These are phyloP conservation scores for Sebastes nivosus DNA, from an alignment of 2,797 vertebrate species.

Conservation along the genomic window DNA sequence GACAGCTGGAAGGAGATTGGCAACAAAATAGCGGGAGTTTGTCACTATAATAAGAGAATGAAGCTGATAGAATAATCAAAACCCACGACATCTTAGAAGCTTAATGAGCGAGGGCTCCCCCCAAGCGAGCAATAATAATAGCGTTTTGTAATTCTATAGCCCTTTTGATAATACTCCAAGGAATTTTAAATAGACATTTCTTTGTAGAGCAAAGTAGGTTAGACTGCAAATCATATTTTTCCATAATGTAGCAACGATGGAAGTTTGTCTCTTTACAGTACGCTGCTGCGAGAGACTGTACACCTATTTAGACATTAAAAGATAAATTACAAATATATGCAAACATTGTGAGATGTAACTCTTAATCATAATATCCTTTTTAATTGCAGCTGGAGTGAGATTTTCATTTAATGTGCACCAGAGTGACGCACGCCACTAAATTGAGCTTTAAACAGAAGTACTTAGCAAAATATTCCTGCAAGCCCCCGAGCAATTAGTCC, in stretches of 20 bases:
- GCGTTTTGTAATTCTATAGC: constrained; percentile 81
- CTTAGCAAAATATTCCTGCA: constrained; percentile 71
- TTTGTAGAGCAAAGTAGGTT: constrained; percentile 78
- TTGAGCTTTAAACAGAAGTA: constrained; percentile 71
- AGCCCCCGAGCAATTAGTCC: constrained; percentile 79
- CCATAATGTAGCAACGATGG: constrained; percentile 49
- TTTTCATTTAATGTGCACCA: constrained; percentile 37
- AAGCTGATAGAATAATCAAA: constrained; percentile 79
- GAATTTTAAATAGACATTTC: constrained; percentile 73
- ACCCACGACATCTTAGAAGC: constrained; percentile 75
- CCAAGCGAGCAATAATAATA: constrained; percentile 77
- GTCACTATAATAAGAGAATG: constrained; percentile 77
- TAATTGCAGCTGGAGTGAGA: constrained; percentile 41
- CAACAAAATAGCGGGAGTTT: constrained; percentile 79
- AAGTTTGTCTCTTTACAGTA: constrained; percentile 30
- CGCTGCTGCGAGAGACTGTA: background rate
- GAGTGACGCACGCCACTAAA: constrained; percentile 45
- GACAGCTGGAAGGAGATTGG: constrained; percentile 81
- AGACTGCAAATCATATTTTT: constrained; percentile 65
- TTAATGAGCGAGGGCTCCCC: constrained; percentile 80
- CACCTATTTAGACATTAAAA: background rate
- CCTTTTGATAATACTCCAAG: constrained; percentile 78
- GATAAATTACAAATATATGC: background rate
- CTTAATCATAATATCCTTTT: constrained; percentile 21
- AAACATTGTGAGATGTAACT: constrained; percentile 8